Conservation (phyloP, 2,113 vertebrate genomes). For the Hemicordylus capensis region DNA sequence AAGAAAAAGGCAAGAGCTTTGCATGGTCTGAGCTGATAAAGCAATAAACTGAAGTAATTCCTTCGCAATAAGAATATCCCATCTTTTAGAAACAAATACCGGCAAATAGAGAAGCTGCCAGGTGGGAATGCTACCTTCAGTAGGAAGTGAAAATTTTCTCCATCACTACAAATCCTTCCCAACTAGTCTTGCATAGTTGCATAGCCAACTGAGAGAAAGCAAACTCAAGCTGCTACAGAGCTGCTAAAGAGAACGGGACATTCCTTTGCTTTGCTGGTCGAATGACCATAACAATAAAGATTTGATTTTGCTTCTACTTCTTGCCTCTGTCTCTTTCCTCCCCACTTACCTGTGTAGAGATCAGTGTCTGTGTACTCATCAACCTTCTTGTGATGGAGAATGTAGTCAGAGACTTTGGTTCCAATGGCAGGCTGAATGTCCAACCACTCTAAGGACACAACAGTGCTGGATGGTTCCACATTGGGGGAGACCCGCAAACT, state of each 20-base stretch:
- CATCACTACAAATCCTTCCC: not conserved
- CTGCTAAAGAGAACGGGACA: too few species aligned
- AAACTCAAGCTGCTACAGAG: too few species aligned
- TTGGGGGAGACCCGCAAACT: slow-evolving; percentile 89
- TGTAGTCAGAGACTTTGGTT: slow-evolving; percentile 93
- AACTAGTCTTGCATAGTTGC: not conserved
- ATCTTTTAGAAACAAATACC: too few species aligned
- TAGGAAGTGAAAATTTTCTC: too few species aligned
- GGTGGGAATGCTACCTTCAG: too few species aligned
- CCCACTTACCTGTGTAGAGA: slow-evolving; percentile 90
- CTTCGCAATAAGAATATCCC: not conserved
- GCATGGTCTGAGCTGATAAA: not conserved
- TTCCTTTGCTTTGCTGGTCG: too few species aligned
- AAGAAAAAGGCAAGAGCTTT: not conserved
- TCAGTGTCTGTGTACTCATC: slow-evolving; percentile 94
- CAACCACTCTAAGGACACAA: slow-evolving; percentile 95
- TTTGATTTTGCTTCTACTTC: not conserved
- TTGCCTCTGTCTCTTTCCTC: not conserved
- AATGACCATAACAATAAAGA: too few species aligned
- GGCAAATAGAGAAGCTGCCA: not conserved
- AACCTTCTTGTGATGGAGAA: slow-evolving; percentile 96
- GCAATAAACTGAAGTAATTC: too few species aligned
- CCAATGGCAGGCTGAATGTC: slow-evolving; percentile 95
- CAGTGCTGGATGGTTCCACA: slow-evolving; percentile 94
- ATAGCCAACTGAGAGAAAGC: not conserved